phyloP scores from a whole-genome alignment of 2,113 vertebrate genomes.

The Pongo abelii region DNA sequence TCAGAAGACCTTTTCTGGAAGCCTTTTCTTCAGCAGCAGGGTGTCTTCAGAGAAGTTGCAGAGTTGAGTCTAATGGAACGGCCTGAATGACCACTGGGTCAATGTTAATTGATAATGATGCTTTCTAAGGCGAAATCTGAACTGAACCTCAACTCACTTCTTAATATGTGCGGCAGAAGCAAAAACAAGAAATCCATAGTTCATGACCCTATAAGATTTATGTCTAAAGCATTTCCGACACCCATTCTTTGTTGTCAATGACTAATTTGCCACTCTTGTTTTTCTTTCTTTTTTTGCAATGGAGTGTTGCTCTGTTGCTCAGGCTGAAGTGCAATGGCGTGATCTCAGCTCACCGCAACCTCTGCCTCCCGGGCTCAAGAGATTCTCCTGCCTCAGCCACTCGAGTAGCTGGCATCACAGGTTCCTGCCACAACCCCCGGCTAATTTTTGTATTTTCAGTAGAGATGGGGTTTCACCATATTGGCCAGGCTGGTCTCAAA shows the following conservation, averaged over 20 bases:
- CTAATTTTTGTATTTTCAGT: too few relatives aligned
- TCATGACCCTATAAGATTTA: background rate
- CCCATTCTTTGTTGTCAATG: background rate
- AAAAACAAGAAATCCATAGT: slow-evolving; percentile 12
- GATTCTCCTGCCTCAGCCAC: too few relatives aligned
- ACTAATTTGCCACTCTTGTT: background rate
- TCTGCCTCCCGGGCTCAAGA: too few relatives aligned
- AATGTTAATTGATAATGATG: background rate
- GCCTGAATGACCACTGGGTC: background rate
- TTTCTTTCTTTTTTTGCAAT: too few relatives aligned
- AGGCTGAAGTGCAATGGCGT: too few relatives aligned
- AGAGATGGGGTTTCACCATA: too few relatives aligned
- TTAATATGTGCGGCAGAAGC: background rate
- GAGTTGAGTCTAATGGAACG: background rate
- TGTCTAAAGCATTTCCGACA: background rate
- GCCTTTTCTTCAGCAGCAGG: background rate
- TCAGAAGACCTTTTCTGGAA: background rate
- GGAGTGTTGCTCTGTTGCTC: too few relatives aligned
- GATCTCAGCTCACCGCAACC: too few relatives aligned
- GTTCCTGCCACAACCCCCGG: too few relatives aligned
- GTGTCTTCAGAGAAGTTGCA: background rate
- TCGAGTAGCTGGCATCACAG: too few relatives aligned
- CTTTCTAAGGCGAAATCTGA: background rate
- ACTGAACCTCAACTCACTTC: background rate
- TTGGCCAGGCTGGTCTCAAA: too few relatives aligned